These are phyloP conservation scores for Carduelis carduelis DNA, from an alignment of 2,797 vertebrate genomes.

Conservation along the genomic window DNA sequence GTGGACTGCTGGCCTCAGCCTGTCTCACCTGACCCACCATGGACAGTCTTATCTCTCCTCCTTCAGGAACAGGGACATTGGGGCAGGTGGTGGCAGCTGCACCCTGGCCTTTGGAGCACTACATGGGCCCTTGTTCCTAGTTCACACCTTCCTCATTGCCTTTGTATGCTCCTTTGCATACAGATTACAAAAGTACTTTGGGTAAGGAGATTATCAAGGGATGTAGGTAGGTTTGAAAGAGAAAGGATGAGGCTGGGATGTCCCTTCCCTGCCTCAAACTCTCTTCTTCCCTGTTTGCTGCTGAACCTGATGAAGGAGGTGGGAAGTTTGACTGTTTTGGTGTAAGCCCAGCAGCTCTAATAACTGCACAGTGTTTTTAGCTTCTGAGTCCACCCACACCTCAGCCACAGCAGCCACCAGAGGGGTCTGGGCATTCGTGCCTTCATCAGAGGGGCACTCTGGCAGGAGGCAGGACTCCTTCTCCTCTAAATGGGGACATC, in stretches of 20 bases:
- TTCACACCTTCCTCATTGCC: neutral
- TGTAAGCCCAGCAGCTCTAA: neutral
- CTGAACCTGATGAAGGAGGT: neutral
- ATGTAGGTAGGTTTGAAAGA: neutral
- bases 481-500: neutral
- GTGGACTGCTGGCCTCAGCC: neutral
- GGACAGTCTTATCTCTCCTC: neutral
- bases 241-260: neutral
- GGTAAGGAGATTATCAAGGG: rapidly evolving
- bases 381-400: neutral
- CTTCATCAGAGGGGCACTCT: neutral
- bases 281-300: rapidly evolving
- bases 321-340: neutral
- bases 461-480: neutral
- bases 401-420: neutral
- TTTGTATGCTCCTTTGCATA: neutral
- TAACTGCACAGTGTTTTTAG: neutral
- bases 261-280: neutral
- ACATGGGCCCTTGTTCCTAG: rapidly evolving
- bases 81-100: rapidly evolving
- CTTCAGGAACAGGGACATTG: neutral
- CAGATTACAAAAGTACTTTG: rapidly evolving
- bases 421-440: neutral
- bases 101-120: rapidly evolving
- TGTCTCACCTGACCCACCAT: rapidly evolving